A percentile compares a stretch with the other conserved stretches of the same genome.
These are phyloP conservation scores for Palythoa grandiflora DNA, from an alignment of 92 coral and sea anemone genomes.

Conservation along the genomic window DNA sequence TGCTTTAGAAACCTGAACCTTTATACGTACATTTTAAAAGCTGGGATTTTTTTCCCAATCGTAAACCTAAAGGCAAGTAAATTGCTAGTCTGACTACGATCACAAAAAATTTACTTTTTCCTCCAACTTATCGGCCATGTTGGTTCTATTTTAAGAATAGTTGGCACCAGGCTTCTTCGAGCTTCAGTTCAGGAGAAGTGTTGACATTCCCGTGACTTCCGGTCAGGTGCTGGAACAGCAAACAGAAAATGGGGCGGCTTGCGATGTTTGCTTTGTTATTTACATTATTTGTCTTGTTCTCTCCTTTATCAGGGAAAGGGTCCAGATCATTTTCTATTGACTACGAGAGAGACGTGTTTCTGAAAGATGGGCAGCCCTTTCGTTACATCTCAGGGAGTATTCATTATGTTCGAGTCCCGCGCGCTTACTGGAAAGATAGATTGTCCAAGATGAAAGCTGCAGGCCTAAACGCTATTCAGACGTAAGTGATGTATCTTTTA, in stretches of 20 bases:
- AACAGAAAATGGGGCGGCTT: background rate
- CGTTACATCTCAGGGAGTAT: constrained; percentile 91
- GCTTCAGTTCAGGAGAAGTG: background rate
- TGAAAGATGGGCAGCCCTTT: constrained; percentile 91
- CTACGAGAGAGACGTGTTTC: constrained; percentile 79
- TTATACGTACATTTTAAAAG: too few species aligned
- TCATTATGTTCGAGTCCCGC: constrained; percentile 84
- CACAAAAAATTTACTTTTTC: background rate
- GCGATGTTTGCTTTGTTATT: background rate
- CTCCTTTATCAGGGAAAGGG: constrained; percentile 23
- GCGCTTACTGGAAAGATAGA: constrained; percentile 80
- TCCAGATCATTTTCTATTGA: constrained; percentile 83
- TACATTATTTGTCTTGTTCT: constrained; percentile 22
- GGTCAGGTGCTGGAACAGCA: background rate
- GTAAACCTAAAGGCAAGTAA: background rate
- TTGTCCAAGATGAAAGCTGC: constrained; percentile 81
- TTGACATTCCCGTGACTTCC: constrained; percentile 25
- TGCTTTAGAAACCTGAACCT: background rate
- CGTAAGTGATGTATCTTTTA: constrained; percentile 61
- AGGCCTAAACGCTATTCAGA: constrained; percentile 82
- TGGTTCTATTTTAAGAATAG: constrained; percentile 2
- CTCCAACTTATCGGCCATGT: constrained; percentile 30
- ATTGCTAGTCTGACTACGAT: too few species aligned
- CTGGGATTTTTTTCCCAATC: background rate
- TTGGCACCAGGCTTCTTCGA: constrained; percentile 17